Evolutionary conservation across 2,113 vertebrate genomes (phyloP), one percentile per base, ranked within the genome.

Genomic region (Cyanistes caeruleus): DNA sequence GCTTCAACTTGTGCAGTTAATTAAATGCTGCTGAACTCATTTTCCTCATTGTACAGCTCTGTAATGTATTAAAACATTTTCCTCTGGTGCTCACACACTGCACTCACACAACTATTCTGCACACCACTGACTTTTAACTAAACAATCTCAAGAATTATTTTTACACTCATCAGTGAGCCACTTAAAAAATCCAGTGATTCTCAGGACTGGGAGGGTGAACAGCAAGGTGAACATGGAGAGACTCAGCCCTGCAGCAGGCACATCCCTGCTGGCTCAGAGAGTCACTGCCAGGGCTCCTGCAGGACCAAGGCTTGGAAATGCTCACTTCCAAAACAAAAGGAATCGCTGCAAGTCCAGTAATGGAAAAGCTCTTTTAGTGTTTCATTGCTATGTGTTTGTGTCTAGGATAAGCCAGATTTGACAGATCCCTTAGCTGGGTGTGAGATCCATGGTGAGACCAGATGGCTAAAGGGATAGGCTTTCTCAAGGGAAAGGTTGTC

Each of bases 181-280:
- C 33, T 78, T 72, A 11, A 52, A 49, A 67, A 43, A 49, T 5
- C 15, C 5, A 30, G 14, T 22, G 15, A 22, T 12, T 19, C 37
- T 76, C 0, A 0, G 22, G 46, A 15, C 15, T 13, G 70, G 28
- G 30, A 30, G 74, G 30, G 19, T 24, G 52, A 63, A 31, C 2
- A 19, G 46, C n/a, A 43, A 16, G 43, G 15, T 43, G 43, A 43
- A 43, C 43, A 39, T 5, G 5, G 39, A 39, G 39, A 39, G 11
- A 39, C 39, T 39, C 39, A 39, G 39, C 11, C 39, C 39, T 39
- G 39, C 39, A 39, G 39, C 39, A 39, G 39, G 39, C 39, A 39
- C 43, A 1, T 20, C 17, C 46, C 64, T 20, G 73, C 77, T 1
- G 1, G 6, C 44, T n/a, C 4, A 2, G 25, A 5, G 8, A 39